Percentiles rank a stretch among this genome's conserved stretches.
Evolutionary conservation across 2,888 invertebrate species (phyloP).

Genomic region (Operophtera brumata): DNA sequence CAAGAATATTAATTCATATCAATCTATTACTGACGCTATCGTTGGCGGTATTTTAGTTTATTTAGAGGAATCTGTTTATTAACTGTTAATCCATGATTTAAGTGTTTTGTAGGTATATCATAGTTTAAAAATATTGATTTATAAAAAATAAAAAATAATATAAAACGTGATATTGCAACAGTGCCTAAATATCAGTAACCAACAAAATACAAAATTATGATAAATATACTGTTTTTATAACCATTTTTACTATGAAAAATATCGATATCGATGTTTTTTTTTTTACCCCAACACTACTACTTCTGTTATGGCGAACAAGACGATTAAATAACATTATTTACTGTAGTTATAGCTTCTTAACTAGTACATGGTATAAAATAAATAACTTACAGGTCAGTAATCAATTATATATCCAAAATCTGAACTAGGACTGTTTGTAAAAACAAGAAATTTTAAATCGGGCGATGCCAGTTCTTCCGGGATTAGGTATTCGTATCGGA

Average conservation of each 20-base stretch:
- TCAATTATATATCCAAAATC: background rate
- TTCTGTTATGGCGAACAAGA: constrained; percentile 55
- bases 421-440: background rate
- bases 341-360: constrained; percentile 9
- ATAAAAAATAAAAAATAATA: too few species aligned
- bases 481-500: constrained; percentile 22
- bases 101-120: too few species aligned
- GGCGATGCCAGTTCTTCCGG: constrained; percentile 14
- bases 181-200: too few species aligned
- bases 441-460: constrained; percentile 1
- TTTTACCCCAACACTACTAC: constrained; percentile 52
- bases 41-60: too few species aligned
- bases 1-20: too few species aligned
- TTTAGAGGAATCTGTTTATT: too few species aligned
- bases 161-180: too few species aligned
- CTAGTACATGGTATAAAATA: background rate
- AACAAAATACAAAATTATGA: too few species aligned
- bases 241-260: background rate
- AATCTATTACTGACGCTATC: too few species aligned
- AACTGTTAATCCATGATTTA: too few species aligned
- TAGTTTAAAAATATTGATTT: too few species aligned
- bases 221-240: too few species aligned
- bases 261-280: constrained; percentile 43
- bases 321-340: constrained; percentile 33
- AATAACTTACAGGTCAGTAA: background rate